These are phyloP conservation scores for Muscicapa adusta DNA, from an alignment of 2,113 vertebrate species.

Conservation along the genomic window DNA sequence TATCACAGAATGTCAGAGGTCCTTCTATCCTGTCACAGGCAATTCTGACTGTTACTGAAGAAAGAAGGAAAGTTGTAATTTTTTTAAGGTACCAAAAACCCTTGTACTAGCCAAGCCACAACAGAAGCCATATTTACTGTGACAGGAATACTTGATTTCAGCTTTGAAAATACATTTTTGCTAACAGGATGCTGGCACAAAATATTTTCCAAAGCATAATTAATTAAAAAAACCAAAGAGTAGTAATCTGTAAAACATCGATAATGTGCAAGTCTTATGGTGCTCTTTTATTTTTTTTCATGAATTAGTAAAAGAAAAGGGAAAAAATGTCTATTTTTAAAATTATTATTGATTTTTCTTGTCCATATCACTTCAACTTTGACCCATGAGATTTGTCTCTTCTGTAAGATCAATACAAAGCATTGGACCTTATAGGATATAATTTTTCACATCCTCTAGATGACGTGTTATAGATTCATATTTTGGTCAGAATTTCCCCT, in stretches of 20 bases:
- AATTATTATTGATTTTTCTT: conserved; percentile 65
- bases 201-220: not conserved
- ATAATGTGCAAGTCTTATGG: not conserved
- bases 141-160: not conserved
- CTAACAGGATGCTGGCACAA: not conserved
- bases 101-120: not conserved
- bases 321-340: conserved; percentile 33
- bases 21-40: not conserved
- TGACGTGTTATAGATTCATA: not conserved
- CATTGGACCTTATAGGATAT: conserved; percentile 53
- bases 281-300: not conserved
- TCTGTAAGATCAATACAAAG: conserved; percentile 55
- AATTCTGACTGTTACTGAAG: not conserved
- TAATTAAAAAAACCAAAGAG: not conserved
- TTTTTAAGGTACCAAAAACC: not conserved
- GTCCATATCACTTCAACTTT: conserved; percentile 55
- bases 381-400: conserved; percentile 60
- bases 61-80: not conserved
- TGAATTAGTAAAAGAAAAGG: conserved; percentile 46
- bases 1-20: not conserved
- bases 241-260: not conserved
- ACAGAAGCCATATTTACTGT: not conserved
- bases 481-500: conserved; percentile 11
- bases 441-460: conserved; percentile 56
- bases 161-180: not conserved